Conservation (phyloP, 2,888 invertebrate species). For the Oasisia sp. region DNA sequence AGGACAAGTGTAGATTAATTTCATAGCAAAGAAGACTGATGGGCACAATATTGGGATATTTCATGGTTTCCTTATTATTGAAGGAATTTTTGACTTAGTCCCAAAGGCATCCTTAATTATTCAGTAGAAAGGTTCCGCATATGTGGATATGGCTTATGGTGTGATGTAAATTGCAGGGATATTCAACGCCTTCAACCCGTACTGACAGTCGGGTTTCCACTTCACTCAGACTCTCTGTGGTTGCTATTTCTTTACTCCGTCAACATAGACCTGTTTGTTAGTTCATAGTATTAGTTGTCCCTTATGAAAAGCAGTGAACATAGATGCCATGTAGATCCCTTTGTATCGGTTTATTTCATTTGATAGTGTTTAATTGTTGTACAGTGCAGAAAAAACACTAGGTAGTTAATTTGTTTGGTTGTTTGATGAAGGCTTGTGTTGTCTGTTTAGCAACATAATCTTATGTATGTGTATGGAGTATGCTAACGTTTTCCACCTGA, state of each 20-base stretch:
- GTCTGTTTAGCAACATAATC: not conserved
- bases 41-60: too few species aligned
- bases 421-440: not conserved
- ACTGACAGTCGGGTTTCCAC: not conserved
- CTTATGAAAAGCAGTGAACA: not conserved
- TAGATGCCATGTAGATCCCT: not conserved
- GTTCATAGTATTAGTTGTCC: not conserved
- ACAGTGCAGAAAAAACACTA: not conserved
- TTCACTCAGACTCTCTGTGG: not conserved
- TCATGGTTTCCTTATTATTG: too few species aligned
- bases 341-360: not conserved
- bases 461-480: too few species aligned
- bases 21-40: too few species aligned
- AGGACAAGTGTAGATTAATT: too few species aligned
- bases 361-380: not conserved
- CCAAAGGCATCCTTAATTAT: too few species aligned
- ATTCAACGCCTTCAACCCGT: not conserved
- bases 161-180: not conserved
- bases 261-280: not conserved
- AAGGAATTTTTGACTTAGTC: too few species aligned
- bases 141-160: not conserved
- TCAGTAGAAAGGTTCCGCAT: too few species aligned
- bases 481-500: too few species aligned
- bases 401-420: too few species aligned
- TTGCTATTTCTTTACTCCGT: not conserved